Conservation (phyloP, 2,113 vertebrate genomes). For the Oenanthe oenanthe region DNA sequence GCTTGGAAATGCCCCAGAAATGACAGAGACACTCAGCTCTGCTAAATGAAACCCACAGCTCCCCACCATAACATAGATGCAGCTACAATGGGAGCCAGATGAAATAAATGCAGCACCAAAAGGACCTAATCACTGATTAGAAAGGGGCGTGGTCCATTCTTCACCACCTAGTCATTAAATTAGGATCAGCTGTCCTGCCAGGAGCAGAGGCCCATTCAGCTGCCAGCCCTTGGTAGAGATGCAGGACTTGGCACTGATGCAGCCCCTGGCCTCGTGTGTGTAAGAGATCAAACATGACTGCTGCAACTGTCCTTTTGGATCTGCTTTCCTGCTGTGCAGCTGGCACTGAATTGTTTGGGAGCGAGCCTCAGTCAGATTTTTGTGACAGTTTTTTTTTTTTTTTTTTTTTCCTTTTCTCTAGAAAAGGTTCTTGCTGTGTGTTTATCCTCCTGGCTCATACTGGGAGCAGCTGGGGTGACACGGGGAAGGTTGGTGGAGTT, state of each 20-base stretch:
- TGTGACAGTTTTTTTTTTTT: conserved; percentile 20
- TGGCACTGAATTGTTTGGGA: conserved; percentile 35
- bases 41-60: background rate
- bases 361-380: conserved; percentile 37
- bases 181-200: background rate
- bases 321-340: conserved; percentile 19
- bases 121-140: background rate
- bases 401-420: background rate
- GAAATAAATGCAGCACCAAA: background rate
- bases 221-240: background rate
- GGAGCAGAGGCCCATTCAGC: background rate
- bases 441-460: conserved; percentile 18
- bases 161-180: conserved; percentile 18
- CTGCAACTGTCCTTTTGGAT: conserved; percentile 47
- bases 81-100: background rate
- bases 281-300: conserved; percentile 22
- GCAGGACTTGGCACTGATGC: conserved; percentile 19
- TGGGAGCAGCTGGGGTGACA: conserved; percentile 12
- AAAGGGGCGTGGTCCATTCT: background rate
- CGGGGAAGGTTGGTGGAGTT: background rate
- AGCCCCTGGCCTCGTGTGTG: conserved; percentile 13
- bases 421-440: background rate
- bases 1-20: conserved; percentile 30
- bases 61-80: background rate
- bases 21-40: conserved; percentile 18